Percentiles rank a stretch among this genome's conserved stretches.
Evolutionary conservation across 37 sponge, comb jelly and placozoan species (phyloP).

Genomic region (Ianthella basta): DNA sequence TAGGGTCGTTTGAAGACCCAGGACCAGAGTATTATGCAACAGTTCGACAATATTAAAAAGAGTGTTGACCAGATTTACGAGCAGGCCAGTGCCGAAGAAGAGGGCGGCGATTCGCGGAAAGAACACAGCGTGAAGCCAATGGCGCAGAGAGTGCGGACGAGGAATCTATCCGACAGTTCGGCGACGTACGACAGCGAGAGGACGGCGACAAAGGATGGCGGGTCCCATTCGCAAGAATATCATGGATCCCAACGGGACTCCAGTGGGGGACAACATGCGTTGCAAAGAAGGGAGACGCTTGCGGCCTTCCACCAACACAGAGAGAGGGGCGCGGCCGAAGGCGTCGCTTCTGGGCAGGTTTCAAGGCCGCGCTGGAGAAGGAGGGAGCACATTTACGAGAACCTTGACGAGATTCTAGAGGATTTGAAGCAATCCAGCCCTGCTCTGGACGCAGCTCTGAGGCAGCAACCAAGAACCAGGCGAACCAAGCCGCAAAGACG

Average conservation of each 20-base stretch:
- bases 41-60: constrained; percentile 13
- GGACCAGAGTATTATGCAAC: constrained; percentile 12
- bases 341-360: background rate
- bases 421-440: background rate
- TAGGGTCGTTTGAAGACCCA: constrained; percentile 26
- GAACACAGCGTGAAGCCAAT: too few species aligned
- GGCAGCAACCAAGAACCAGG: background rate
- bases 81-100: background rate
- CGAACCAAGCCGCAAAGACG: too few species aligned
- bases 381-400: constrained; percentile 43
- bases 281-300: constrained; percentile 23
- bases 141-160: too few species aligned
- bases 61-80: background rate
- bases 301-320: constrained; percentile 16
- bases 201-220: too few species aligned
- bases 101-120: too few species aligned
- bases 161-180: too few species aligned
- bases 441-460: too few species aligned
- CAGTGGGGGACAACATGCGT: too few species aligned
- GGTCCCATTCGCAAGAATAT: too few species aligned
- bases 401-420: constrained; percentile 20
- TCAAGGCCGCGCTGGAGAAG: constrained; percentile 6
- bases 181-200: too few species aligned
- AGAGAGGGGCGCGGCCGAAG: background rate
- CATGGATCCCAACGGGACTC: too few species aligned